Base-by-base conservation (phyloP, 1,140 invertebrate genomes). In the Limonius californicus region DNA sequence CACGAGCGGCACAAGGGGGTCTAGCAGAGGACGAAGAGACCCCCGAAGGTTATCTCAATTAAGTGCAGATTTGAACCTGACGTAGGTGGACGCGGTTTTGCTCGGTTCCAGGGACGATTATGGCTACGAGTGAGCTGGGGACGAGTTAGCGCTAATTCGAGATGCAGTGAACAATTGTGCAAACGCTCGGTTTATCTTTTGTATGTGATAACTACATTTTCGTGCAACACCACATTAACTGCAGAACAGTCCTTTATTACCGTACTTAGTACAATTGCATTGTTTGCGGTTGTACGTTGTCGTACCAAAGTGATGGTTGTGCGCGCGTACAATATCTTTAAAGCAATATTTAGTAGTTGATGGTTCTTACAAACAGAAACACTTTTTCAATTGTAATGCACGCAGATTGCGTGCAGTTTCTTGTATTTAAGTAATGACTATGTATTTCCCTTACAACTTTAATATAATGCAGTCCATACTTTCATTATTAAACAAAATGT, bases 1-100 rank as follows among this genome's bases (percentile, higher is more conserved):
- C 62, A 87, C 86, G 27, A 74, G 70, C 59, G 69, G 73, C 0
- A 76, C 74, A 1, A 67, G 75, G 30, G 70, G 73, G 9, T 77
- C 75, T 8, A 75, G 71, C 61, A 61, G 75, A 21, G 73, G 73
- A 15, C 64, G 73, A 15, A 60, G 73, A 21, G 75, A 77, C 61
- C 71, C 68, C 2, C 67, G 74, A 32, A 59, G 75, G 60, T 64
- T 76, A 47, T 77, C 75, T 20, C 74, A 77, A 61, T 65, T 77
- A 23, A 77, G 75, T 69, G 74, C 74, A 0, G 75, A 77, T 43
- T 64, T 77, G 58, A 68, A 74, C 2, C 66, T 76, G 56, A 75
- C 72, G 59, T 76, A 73, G 45, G 20, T 50, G 9, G 15, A 6
- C n/a, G n/a, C n/a, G n/a, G n/a, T n/a, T n/a, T n/a, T n/a, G n/a